Evolutionary conservation across 1,140 invertebrate species (phyloP).

Genomic region (Drosophila equinoxialis): DNA sequence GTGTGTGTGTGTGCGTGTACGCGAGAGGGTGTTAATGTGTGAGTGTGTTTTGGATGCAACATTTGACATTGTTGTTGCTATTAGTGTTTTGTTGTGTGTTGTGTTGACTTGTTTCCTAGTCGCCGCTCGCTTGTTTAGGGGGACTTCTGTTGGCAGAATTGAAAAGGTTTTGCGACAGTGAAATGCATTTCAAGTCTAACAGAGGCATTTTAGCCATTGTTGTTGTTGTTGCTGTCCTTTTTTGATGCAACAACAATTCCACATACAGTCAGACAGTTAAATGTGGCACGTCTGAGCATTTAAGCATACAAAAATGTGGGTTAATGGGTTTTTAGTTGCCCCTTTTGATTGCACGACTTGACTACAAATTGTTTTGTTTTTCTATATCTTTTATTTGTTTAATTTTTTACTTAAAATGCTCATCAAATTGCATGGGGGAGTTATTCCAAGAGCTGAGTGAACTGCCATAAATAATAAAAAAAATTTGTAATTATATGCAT

Average conservation of each 20-base stretch:
- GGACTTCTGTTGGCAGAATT: constrained; percentile 59
- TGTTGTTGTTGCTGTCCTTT: constrained; percentile 41
- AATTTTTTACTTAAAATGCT: constrained; percentile 36
- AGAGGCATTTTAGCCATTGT: constrained; percentile 49
- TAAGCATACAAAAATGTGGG: constrained; percentile 73
- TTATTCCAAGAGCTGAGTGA: background rate
- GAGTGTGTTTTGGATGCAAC: constrained; percentile 48
- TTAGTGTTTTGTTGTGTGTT: constrained; percentile 40
- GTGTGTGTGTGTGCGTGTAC: constrained; percentile 30
- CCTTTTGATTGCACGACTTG: constrained; percentile 61
- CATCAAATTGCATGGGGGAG: constrained; percentile 51
- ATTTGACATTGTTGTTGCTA: constrained; percentile 53
- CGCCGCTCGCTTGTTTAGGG: constrained; percentile 51
- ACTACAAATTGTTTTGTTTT: constrained; percentile 45
- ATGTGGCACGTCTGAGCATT: constrained; percentile 62
- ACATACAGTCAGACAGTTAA: constrained; percentile 39
- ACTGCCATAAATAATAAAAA: constrained; percentile 5
- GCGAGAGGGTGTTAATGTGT: background rate
- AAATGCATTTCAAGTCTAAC: constrained; percentile 69
- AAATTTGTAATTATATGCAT: background rate
- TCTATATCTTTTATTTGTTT: background rate
- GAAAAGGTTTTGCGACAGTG: constrained; percentile 47
- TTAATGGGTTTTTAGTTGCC: constrained; percentile 79
- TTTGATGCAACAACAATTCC: constrained; percentile 18
- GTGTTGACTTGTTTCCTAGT: constrained; percentile 70